Base-by-base conservation (phyloP, 1,140 invertebrate species). In the Bombus terrestris region DNA sequence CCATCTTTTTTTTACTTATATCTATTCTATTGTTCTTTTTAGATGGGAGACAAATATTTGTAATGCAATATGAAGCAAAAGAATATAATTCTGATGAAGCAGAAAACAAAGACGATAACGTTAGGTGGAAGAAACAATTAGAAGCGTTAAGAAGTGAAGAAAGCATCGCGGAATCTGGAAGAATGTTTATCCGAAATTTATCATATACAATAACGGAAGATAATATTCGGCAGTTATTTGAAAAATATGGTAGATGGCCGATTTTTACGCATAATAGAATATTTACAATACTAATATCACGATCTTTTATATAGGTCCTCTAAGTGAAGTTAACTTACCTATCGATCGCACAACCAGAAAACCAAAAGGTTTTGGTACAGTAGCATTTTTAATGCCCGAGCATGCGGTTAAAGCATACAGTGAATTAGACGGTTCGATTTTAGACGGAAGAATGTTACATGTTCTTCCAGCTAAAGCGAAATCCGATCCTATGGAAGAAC, bases 371-470 rank as follows among this genome's bases (percentile, higher is more conserved):
- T 99, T 99, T 95, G 99, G 98, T 2, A 97, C 98, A 6, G 96
- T 99, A 0, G 98, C 98, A 0, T 99, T 97, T 94, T 95, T 99
- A 92, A 97, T 99, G 96, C 98, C 99, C 0, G 99, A 99, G 94
- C 97, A 99, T 96, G 99, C 99, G 0, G 96, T 98, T 0, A 97
- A 97, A 92, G 99, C 99, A 0, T 99, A 97, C 92, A 96, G 96
- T 32, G 97, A 97, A 91, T 95, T 99, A 5, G 99, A 99, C 95
- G 99, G 99, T 8, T 97, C 97, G 10, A 96, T 97, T 76, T 98
- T 99, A 88, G 97, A 98, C 92, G 99, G 99, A 0, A 95, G 99
- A 90, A 97, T 99, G 96, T 93, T 99, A 35, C 99, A 99, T 95
- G 95, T 99, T 43, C 94, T 99, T 73, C 98, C 99, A 9, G 98